phyloP scores from a whole-genome alignment of 2,888 invertebrate genomes.

The Tubiluchus corallicola region DNA sequence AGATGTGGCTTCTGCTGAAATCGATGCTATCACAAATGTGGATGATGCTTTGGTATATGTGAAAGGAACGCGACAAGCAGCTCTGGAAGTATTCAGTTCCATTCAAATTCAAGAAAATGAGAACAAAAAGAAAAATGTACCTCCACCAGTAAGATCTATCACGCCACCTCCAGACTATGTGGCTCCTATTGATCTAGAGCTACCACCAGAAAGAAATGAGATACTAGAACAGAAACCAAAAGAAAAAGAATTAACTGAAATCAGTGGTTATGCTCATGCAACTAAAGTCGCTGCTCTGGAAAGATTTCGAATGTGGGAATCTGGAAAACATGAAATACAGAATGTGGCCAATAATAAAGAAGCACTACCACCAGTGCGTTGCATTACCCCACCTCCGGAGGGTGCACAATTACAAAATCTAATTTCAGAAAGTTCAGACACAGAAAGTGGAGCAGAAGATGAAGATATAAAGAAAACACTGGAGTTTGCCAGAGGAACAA shows the following conservation, averaged over 20 bases:
- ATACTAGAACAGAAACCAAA: neutral
- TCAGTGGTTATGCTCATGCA: neutral
- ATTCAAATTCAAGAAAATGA: neutral
- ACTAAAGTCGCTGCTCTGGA: neutral
- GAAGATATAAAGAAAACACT: neutral
- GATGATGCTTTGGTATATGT: neutral
- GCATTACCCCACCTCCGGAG: neutral
- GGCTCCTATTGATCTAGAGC: neutral
- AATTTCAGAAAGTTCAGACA: conserved; percentile 1
- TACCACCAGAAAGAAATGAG: neutral
- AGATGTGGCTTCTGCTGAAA: neutral
- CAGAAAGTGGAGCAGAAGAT: neutral
- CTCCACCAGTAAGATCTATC: neutral
- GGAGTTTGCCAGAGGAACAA: neutral
- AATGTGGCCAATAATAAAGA: neutral
- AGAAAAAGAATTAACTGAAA: neutral
- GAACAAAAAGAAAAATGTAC: neutral
- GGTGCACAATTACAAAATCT: no score
- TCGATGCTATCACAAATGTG: neutral
- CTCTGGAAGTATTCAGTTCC: neutral
- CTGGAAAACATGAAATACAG: neutral
- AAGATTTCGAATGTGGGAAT: neutral
- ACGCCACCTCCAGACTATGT: neutral
- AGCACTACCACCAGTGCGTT: conserved; percentile 1
- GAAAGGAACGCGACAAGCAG: neutral